phyloP scores from a whole-genome alignment of 2,113 vertebrate genomes.

The Engraulis encrasicolus region DNA sequence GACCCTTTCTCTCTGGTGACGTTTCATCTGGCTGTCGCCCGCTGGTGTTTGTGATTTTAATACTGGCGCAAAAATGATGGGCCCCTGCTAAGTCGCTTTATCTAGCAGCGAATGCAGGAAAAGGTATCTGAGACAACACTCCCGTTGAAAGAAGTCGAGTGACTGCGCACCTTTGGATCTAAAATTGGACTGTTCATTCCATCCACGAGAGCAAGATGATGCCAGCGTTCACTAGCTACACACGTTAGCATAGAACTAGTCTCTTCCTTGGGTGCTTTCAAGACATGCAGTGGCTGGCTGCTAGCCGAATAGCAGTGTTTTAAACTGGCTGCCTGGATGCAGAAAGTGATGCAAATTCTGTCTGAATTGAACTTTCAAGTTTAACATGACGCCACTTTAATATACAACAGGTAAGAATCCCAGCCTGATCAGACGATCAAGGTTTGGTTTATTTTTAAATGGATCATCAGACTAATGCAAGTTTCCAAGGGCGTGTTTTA shows the following conservation, averaged over 20 bases:
- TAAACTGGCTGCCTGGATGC: background rate
- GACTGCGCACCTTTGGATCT: background rate
- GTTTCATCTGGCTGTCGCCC: background rate
- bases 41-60: slow-evolving; percentile 1
- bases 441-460: background rate
- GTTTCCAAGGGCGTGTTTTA: background rate
- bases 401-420: background rate
- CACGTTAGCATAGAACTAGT: background rate
- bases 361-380: background rate
- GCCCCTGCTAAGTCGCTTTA: background rate
- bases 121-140: background rate
- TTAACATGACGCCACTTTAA: background rate
- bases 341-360: slow-evolving; percentile 10
- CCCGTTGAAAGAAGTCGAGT: background rate
- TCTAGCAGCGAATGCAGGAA: background rate
- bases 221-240: background rate
- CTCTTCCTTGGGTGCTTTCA: background rate
- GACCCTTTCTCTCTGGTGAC: background rate
- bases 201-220: background rate
- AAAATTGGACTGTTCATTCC: background rate
- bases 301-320: background rate
- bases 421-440: background rate
- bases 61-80: background rate
- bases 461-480: background rate
- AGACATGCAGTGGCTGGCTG: background rate